Conservation (phyloP, 2,113 vertebrate genomes). For the Mesembrinibis cayennensis region DNA sequence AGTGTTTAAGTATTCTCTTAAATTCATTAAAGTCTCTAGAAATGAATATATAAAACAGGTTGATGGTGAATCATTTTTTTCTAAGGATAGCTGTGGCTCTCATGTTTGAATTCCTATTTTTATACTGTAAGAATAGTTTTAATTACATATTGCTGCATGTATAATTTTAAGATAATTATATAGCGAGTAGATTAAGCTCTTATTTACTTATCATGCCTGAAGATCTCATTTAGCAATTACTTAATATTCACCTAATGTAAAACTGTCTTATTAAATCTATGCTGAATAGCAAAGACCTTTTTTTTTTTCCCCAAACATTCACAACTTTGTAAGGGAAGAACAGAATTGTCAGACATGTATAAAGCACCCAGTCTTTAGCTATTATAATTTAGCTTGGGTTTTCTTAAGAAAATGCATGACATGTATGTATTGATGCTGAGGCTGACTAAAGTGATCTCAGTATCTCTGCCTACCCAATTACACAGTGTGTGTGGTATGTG, state of each 20-base stretch:
- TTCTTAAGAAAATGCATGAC: neutral
- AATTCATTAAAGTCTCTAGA: neutral
- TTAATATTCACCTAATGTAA: conserved; percentile 24
- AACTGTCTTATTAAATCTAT: neutral
- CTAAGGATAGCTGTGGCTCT: neutral
- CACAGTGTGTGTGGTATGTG: neutral
- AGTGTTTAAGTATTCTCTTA: neutral
- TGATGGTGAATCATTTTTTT: neutral
- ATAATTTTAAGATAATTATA: conserved; percentile 38
- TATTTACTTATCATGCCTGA: conserved; percentile 25
- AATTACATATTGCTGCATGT: neutral
- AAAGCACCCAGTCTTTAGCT: neutral
- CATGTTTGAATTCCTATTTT: neutral
- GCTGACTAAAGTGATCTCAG: neutral
- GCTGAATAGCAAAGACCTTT: neutral
- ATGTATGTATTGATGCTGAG: neutral
- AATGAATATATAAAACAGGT: neutral
- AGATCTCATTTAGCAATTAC: conserved; percentile 28
- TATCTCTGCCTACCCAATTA: neutral
- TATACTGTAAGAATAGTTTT: neutral
- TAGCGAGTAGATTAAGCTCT: neutral
- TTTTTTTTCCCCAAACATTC: neutral
- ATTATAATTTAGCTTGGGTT: neutral
- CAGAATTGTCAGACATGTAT: neutral
- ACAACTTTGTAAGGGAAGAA: neutral